Evolutionary conservation across 2,113 vertebrate genomes (phyloP), one percentile per base, ranked within the genome.

Genomic region (Brachirus orientalis): DNA sequence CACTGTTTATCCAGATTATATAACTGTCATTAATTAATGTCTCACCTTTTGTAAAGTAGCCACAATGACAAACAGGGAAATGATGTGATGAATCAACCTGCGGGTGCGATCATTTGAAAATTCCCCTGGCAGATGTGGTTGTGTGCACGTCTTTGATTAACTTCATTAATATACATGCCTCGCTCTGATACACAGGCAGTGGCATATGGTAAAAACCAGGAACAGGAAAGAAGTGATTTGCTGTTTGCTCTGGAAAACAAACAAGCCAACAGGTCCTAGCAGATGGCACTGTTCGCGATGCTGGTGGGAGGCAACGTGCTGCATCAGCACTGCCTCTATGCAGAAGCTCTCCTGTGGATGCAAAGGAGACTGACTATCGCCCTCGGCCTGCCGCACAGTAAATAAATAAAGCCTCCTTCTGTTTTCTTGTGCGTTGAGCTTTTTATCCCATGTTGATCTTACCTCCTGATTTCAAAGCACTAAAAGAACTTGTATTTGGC

Each of bases 161-260:
- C 93, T 94, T 96, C 94, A 96, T 97, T 96, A 97, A 96, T 96
- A 97, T 96, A 95, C 95, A 97, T 94, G 94, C 92, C 95, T 86
- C 68, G 93, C 95, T 97, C 94, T 95, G 93, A 95, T 95, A 94
- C 94, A 93, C 93, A 93, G 92, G 92, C 94, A 90, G 93, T 92
- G 94, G 95, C 96, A 98, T 98, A 98, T 98, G 97, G 95, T 93
- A 94, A 94, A 94, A 96, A 95, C 93, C 89, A 88, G 93, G 94
- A 95, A 95, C 94, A 96, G 95, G 95, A 96, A 93, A 97, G 93
- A 92, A 95, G 93, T 96, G 94, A 95, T 98, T 98, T 97, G 95
- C 96, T 97, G 96, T 97, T 98, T 95, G 96, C 94, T 95, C 94
- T 93, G 93, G 94, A 98, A 98, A 98, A 97, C 95, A 98, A 98